Percentiles rank a stretch among this genome's conserved stretches.
Conservation (phyloP, 2,888 invertebrate species). For the Cosmorhoe ocellata region DNA sequence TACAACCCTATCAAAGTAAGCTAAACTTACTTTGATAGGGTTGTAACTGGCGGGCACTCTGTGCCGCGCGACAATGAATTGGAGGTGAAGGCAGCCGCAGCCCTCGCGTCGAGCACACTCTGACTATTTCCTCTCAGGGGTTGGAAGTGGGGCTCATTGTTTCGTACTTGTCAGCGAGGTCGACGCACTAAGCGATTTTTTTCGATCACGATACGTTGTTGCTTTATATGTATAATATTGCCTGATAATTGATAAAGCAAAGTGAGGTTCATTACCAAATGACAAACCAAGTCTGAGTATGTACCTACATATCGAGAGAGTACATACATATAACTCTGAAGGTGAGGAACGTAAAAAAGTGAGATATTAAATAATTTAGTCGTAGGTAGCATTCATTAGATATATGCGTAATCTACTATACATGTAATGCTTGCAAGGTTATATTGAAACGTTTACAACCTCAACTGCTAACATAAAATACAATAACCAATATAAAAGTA, state of each 20-base stretch:
- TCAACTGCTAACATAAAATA: constrained; percentile 11
- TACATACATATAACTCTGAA: no score
- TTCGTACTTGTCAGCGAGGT: constrained; percentile 55
- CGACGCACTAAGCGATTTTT: constrained; percentile 43
- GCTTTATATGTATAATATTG: no score
- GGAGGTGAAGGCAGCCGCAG: no score
- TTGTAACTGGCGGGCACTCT: constrained; percentile 11
- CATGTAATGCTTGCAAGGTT: neutral
- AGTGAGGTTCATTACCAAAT: no score
- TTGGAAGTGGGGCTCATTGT: constrained; percentile 52
- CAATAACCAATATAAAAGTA: constrained; percentile 22
- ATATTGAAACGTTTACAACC: constrained; percentile 9
- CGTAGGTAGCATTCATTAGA: no score
- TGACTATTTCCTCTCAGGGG: constrained; percentile 66
- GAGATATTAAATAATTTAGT: no score
- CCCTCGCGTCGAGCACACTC: constrained; percentile 53
- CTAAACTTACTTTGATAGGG: constrained; percentile 12
- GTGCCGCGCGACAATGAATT: constrained; percentile 47
- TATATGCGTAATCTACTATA: no score
- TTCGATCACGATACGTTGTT: constrained; percentile 15
- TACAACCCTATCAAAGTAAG: no score
- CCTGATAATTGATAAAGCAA: no score
- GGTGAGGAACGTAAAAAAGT: no score
- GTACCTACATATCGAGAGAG: no score
- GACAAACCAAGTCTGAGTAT: no score